Evolutionary conservation across 1,140 invertebrate genomes (phyloP), one percentile per base, ranked within the genome.

Genomic region (Campoletis sonorensis): DNA sequence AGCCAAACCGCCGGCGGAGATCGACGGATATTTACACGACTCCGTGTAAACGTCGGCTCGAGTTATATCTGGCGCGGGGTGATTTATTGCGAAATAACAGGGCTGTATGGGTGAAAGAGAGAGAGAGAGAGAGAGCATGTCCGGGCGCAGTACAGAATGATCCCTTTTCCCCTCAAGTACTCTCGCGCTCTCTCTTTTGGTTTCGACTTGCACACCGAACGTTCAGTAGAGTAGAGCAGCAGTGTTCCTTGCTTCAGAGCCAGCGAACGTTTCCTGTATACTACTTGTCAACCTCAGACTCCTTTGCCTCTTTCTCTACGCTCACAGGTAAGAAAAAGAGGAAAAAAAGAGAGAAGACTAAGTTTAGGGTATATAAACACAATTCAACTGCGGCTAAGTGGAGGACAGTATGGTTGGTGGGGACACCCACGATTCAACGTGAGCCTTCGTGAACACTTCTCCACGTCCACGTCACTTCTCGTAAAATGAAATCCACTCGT

Each of bases 51-150:
- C 76, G 76, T 78, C 76, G 76, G 37, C 76, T 64, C 72, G 70
- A 77, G 61, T 68, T 77, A 72, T 82, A 84, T 83, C 79, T 84
- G 54, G 51, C 40, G 58, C 26, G 61, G 75, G 71, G 82, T 88
- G 88, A 89, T 89, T 89, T 88, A 89, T 87, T 84, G 80, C 84
- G 75, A 86, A 90, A 86, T 87, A 89, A 89, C 86, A 85, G 85
- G 86, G 81, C 85, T 77, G 37, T 13, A 23, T 79, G 67, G 75
- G 51, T 76, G 85, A 85, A 79, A 64, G 61, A 26, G 61, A 64
- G 61, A 64, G 61, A 26, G 61, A 64, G 61, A 64, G 23, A 64
- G 61, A 64, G 45, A 81, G 84, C 85, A 79, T 88, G 81, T 82
- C 80, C 76, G 79, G 80, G 82, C 78, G 73, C 45, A 75, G 45